These are phyloP conservation scores for Galagoides demidoff DNA, from an alignment of 2,797 vertebrate genomes.

Conservation along the genomic window DNA sequence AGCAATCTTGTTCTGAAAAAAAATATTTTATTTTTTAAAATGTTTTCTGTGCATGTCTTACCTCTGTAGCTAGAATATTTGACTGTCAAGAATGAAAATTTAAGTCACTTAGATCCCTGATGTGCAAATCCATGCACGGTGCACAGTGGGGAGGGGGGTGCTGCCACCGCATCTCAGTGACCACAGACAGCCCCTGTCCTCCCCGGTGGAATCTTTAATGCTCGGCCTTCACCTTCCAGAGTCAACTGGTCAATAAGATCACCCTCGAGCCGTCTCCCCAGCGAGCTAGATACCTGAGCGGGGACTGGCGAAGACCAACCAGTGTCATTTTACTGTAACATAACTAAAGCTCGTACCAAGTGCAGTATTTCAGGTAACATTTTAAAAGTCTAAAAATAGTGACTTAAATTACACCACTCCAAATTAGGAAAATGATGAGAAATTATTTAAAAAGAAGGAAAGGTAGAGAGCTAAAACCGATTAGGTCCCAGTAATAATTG, in stretches of 20 bases:
- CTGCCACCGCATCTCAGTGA: accelerated
- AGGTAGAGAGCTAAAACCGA: not conserved
- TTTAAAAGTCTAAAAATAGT: not conserved
- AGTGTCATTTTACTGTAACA: accelerated
- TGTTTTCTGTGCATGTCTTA: accelerated
- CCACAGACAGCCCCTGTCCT: accelerated
- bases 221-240: not conserved
- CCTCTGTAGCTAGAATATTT: not conserved
- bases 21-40: not conserved
- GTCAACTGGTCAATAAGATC: too few species aligned
- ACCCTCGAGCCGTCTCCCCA: accelerated
- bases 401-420: not conserved
- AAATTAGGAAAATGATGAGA: not conserved
- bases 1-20: not conserved
- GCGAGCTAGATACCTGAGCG: accelerated
- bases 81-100: not conserved
- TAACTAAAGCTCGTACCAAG: not conserved
- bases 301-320: too few species aligned
- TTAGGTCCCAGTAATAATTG: not conserved
- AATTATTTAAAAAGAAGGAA: not conserved
- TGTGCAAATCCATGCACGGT: accelerated
- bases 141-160: accelerated
- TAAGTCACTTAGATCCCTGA: accelerated
- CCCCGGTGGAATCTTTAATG: accelerated
- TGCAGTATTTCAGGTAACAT: not conserved